A percentile compares a stretch with the other conserved stretches of the same genome.
These are phyloP conservation scores for Cordilura impudica DNA, from an alignment of 2,888 invertebrate genomes.

Conservation along the genomic window DNA sequence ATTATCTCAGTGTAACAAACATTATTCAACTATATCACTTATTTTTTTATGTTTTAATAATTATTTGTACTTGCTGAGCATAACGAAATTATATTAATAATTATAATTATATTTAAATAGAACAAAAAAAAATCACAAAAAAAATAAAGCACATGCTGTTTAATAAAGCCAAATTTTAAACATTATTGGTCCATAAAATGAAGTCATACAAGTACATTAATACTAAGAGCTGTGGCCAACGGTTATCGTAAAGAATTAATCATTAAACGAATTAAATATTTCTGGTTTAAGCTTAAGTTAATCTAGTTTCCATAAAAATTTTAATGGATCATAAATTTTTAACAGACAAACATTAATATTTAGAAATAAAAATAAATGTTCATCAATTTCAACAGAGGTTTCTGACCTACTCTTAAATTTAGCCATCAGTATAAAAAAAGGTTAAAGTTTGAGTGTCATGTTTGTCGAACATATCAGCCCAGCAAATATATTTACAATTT, in stretches of 20 bases:
- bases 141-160: not conserved
- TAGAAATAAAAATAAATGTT: too few relatives aligned
- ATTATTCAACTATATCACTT: constrained; percentile 2
- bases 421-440: too few relatives aligned
- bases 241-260: not conserved
- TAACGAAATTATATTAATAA: constrained; percentile 40
- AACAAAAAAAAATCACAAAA: not conserved
- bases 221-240: not conserved
- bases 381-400: too few relatives aligned
- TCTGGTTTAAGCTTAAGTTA: too few relatives aligned
- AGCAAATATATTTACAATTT: too few relatives aligned
- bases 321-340: too few relatives aligned
- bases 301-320: too few relatives aligned
- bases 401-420: too few relatives aligned
- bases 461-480: too few relatives aligned
- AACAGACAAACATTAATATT: too few relatives aligned
- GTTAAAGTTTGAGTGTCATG: too few relatives aligned
- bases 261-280: too few relatives aligned
- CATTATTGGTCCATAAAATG: not conserved
- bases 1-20: not conserved
- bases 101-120: constrained; percentile 10
- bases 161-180: not conserved
- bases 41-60: constrained; percentile 10
- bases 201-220: not conserved
- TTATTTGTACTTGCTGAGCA: constrained; percentile 37